Evolutionary conservation across 1,140 invertebrate species (phyloP), one percentile per base, ranked within the genome.

Genomic region (Phortica variegata): DNA sequence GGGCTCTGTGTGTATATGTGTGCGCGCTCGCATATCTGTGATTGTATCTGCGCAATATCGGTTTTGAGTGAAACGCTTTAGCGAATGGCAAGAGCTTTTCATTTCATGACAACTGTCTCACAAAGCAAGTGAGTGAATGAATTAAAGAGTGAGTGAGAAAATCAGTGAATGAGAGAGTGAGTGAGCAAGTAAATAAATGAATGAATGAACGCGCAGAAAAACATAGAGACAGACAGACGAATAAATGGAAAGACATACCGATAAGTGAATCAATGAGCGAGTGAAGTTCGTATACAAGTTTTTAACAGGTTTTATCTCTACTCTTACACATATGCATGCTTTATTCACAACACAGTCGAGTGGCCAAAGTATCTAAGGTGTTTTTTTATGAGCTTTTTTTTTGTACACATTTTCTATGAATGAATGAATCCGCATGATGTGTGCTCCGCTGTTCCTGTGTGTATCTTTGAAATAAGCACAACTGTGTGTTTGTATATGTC

Each of bases 361-460:
- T n/a, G n/a, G n/a, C n/a, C n/a, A n/a, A n/a, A n/a, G n/a, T n/a
- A n/a, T n/a, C n/a, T n/a, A n/a, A n/a, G n/a, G n/a, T n/a, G n/a
- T n/a, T n/a, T n/a, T n/a, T n/a, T n/a, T 56, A 66, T 59, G 62
- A 62, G 62, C 62, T 6, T 48, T 62, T 59, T 57, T 59, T 62
- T 52, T 52, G 60, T 53, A 53, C 62, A 62, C 59, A 38, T 45
- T 65, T 58, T 61, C 51, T 61, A 61, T 50, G 12, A 29, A 29
- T 32, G 34, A 29, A 43, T 40, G 43, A 33, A 42, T 17, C 34
- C 42, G 47, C 26, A 46, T 49, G 23, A 9, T 2, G 6, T 7
- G 4, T 10, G 16, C 13, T 36, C 32, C 29, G 2, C 16, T 29
- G 13, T 8, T 17, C 13, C 8, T 32, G 52, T 29, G 16, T 39